Evolutionary conservation across 2,113 vertebrate genomes (phyloP).

Genomic region (Smithornis capensis): DNA sequence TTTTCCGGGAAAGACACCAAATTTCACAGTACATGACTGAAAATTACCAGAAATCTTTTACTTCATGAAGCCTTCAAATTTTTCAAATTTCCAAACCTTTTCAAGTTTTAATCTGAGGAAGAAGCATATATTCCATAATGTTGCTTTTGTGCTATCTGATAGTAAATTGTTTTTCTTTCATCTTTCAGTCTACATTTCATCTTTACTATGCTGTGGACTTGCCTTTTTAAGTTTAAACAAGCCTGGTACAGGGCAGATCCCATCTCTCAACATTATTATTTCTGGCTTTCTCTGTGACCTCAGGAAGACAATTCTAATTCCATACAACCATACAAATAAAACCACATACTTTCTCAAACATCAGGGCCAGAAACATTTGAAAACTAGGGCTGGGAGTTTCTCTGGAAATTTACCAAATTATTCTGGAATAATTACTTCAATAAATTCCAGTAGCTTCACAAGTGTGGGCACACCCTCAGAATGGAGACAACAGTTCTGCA

Average conservation of each 20-base stretch:
- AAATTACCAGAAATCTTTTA: background rate
- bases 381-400: background rate
- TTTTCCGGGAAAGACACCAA: background rate
- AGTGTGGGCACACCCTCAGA: background rate
- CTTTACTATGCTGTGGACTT: background rate
- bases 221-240: conserved; percentile 14
- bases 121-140: background rate
- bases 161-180: background rate
- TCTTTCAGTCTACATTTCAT: background rate
- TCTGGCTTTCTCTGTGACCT: conserved; percentile 9
- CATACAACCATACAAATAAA: background rate
- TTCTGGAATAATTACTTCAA: conserved; percentile 25
- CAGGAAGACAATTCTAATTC: conserved; percentile 2
- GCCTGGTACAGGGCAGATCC: background rate
- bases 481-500: background rate
- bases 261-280: background rate
- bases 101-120: background rate
- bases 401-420: conserved; percentile 28
- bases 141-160: background rate
- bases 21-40: background rate
- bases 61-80: background rate
- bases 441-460: conserved; percentile 37
- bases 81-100: background rate
- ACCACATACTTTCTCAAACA: background rate
- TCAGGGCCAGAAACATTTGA: background rate